phyloP scores from a whole-genome alignment of 2,113 vertebrate species.

The Cygnus buccinator region DNA sequence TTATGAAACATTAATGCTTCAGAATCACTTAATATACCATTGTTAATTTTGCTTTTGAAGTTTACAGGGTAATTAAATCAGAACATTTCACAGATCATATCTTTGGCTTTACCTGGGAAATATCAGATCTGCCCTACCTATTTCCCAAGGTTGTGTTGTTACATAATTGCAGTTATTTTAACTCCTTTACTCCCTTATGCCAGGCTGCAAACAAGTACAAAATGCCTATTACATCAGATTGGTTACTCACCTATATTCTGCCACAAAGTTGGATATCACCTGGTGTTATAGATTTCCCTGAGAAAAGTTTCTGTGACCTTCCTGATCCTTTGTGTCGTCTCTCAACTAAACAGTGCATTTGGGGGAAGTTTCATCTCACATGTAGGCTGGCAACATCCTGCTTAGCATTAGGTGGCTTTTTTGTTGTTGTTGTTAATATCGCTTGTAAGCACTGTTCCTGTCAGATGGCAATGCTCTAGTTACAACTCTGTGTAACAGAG shows the following conservation, averaged over 20 bases:
- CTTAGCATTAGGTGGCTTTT: not conserved
- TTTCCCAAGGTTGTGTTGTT: constrained; percentile 33
- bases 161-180: constrained; percentile 34
- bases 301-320: not conserved
- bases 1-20: constrained; percentile 51
- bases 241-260: constrained; percentile 13
- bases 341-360: not conserved
- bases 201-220: constrained; percentile 18
- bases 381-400: not conserved
- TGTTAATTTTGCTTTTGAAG: constrained; percentile 44
- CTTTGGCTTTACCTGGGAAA: constrained; percentile 39
- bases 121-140: constrained; percentile 40
- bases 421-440: not conserved
- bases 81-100: constrained; percentile 5
- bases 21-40: constrained; percentile 28
- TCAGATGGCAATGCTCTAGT: not conserved
- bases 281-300: not conserved
- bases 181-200: not conserved
- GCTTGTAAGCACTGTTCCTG: not conserved
- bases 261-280: not conserved
- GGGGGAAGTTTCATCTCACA: not conserved
- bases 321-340: not conserved
- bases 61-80: constrained; percentile 31
- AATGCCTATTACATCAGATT: not conserved
- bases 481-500: not conserved